Percentiles rank a stretch among this genome's conserved stretches.
Evolutionary conservation across 2,888 invertebrate species (phyloP).

Genomic region (Calliscelio sp.): DNA sequence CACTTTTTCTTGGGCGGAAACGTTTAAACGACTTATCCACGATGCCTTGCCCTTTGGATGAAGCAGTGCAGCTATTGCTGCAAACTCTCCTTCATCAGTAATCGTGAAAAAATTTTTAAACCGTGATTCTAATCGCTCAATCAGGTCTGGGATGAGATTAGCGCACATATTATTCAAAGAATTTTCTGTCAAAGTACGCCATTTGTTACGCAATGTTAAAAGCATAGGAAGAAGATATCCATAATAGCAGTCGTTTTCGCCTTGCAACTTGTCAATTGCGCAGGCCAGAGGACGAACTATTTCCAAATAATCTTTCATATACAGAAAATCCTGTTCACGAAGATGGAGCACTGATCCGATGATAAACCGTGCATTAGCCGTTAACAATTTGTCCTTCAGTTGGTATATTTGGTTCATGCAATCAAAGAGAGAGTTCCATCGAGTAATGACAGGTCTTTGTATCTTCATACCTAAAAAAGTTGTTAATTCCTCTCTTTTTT

Average conservation of each 20-base stretch:
- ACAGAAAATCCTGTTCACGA: not conserved
- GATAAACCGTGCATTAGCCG: not conserved
- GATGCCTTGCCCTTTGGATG: not conserved
- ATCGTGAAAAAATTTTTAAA: not conserved
- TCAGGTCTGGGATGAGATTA: not conserved
- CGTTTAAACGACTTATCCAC: not conserved
- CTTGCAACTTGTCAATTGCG: too few species aligned
- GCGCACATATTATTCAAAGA: too few species aligned
- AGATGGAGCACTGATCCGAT: not conserved
- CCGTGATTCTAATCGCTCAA: not conserved
- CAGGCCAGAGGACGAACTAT: too few species aligned
- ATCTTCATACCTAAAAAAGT: not conserved
- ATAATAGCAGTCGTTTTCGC: too few species aligned
- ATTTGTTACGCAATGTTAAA: not conserved
- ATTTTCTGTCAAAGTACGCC: too few species aligned
- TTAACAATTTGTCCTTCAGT: not conserved
- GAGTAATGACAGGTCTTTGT: not conserved
- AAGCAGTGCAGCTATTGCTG: not conserved
- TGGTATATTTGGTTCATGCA: not conserved
- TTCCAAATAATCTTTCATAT: not conserved
- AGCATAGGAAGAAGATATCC: too few species aligned
- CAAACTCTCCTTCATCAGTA: not conserved
- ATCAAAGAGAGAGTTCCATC: not conserved
- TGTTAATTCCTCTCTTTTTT: not conserved
- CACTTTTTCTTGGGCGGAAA: not conserved